Percentiles rank a stretch among this genome's conserved stretches.
These are phyloP conservation scores for Gonatopus flavifemur DNA, from an alignment of 1,140 invertebrate genomes.

Conservation along the genomic window DNA sequence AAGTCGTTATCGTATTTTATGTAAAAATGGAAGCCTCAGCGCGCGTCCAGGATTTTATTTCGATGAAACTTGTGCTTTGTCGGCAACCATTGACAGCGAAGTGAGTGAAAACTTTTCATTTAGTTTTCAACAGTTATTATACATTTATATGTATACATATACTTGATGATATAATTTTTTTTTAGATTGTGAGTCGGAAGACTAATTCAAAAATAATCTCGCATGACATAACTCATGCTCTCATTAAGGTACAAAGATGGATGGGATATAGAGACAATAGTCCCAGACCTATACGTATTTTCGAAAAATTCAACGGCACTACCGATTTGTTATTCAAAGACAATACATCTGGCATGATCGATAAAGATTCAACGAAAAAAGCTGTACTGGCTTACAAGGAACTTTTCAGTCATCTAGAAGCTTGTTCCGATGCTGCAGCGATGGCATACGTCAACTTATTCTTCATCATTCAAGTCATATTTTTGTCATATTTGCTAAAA, in stretches of 20 bases:
- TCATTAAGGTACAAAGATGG: slow-evolving; percentile 60
- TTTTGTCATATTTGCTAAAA: not conserved
- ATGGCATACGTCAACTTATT: not conserved
- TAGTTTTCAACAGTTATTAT: slow-evolving; percentile 8
- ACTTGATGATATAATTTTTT: slow-evolving; percentile 19
- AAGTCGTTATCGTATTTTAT: slow-evolving; percentile 57
- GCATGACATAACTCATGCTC: slow-evolving; percentile 45
- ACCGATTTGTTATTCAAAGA: slow-evolving; percentile 63
- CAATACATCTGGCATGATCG: slow-evolving; percentile 57
- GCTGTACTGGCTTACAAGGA: slow-evolving; percentile 43
- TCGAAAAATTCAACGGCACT: slow-evolving; percentile 54
- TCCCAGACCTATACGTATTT: slow-evolving; percentile 49
- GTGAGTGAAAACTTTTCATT: slow-evolving; percentile 42
- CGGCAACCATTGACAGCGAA: slow-evolving; percentile 63
- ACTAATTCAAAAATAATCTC: slow-evolving; percentile 41
- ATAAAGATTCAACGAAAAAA: slow-evolving; percentile 33
- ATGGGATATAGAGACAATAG: slow-evolving; percentile 43
- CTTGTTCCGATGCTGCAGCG: slow-evolving; percentile 23
- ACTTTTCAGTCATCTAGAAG: slow-evolving; percentile 47
- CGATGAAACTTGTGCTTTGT: slow-evolving; percentile 61
- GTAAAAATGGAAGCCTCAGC: slow-evolving; percentile 63
- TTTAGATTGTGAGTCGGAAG: slow-evolving; percentile 48
- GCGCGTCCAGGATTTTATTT: slow-evolving; percentile 53
- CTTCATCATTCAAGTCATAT: slow-evolving; percentile 1
- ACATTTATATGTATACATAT: slow-evolving; percentile 8